Percentiles rank a stretch among this genome's conserved stretches.
Conservation (phyloP, 2,113 vertebrate species). For the Macrotis lagotis region DNA sequence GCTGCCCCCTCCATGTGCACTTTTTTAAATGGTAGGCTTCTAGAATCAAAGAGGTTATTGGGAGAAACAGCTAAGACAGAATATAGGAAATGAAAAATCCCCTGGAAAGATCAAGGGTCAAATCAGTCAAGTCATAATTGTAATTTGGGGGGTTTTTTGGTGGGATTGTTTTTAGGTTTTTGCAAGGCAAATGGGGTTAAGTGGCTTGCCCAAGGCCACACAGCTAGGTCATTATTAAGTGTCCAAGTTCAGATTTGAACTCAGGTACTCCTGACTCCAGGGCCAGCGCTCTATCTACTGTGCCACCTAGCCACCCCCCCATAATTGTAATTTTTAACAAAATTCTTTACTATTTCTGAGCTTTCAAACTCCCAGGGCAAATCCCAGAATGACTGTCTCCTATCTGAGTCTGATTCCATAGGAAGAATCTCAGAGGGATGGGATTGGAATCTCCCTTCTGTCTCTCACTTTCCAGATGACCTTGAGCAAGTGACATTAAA, state of each 20-base stretch:
- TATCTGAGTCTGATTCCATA: neutral
- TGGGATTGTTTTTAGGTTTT: no score
- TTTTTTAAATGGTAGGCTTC: neutral
- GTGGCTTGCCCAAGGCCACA: no score
- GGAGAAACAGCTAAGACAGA: neutral
- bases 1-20: no score
- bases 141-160: no score
- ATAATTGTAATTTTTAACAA: neutral
- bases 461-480: neutral
- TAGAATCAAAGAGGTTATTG: neutral
- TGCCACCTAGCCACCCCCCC: no score
- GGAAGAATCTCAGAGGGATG: neutral
- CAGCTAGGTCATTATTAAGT: no score
- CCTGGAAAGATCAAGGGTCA: neutral
- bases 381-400: neutral
- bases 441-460: neutral
- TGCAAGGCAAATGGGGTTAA: no score
- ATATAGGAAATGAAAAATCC: neutral
- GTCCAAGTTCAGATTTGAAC: no score
- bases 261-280: no score
- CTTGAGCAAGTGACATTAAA: neutral
- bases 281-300: no score
- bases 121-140: neutral
- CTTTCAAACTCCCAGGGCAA: neutral
- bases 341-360: neutral